Evolutionary conservation across 1,140 invertebrate genomes (phyloP).

Genomic region (Drosophila sucinea): DNA sequence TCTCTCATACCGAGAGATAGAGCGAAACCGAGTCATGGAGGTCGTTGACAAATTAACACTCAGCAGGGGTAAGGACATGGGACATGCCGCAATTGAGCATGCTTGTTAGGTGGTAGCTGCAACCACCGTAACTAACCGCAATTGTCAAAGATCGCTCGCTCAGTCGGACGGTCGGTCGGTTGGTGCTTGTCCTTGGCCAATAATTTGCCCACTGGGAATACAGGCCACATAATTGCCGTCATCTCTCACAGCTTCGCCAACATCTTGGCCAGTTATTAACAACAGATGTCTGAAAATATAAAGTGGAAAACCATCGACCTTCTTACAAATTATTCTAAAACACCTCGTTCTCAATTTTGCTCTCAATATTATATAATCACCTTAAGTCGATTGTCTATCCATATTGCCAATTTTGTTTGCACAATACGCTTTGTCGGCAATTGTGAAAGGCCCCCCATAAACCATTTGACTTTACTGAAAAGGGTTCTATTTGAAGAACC

Average conservation of each 20-base stretch:
- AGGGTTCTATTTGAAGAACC: conserved; percentile 21
- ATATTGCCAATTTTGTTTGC: conserved; percentile 55
- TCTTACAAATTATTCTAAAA: conserved; percentile 40
- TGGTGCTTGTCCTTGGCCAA: conserved; percentile 48
- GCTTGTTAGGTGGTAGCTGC: conserved; percentile 17
- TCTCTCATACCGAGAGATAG: conserved; percentile 36
- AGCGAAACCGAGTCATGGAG: conserved; percentile 1
- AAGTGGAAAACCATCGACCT: not conserved
- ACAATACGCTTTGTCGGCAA: conserved; percentile 70
- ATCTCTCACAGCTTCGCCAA: conserved; percentile 30
- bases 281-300: conserved; percentile 57
- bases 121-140: conserved; percentile 60
- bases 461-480: conserved; percentile 30
- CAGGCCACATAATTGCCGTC: conserved; percentile 65
- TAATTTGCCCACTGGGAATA: conserved; percentile 72
- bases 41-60: conserved; percentile 71
- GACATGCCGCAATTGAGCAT: conserved; percentile 25
- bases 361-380: conserved; percentile 35
- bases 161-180: conserved; percentile 4
- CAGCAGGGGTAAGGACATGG: conserved; percentile 37
- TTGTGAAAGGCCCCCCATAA: conserved; percentile 32
- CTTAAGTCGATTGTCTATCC: conserved; percentile 24
- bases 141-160: conserved; percentile 20
- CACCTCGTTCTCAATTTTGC: conserved; percentile 55
- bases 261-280: conserved; percentile 18